Evolutionary conservation across 2,888 invertebrate species (phyloP).

Genomic region (Sminthurides aquaticus): DNA sequence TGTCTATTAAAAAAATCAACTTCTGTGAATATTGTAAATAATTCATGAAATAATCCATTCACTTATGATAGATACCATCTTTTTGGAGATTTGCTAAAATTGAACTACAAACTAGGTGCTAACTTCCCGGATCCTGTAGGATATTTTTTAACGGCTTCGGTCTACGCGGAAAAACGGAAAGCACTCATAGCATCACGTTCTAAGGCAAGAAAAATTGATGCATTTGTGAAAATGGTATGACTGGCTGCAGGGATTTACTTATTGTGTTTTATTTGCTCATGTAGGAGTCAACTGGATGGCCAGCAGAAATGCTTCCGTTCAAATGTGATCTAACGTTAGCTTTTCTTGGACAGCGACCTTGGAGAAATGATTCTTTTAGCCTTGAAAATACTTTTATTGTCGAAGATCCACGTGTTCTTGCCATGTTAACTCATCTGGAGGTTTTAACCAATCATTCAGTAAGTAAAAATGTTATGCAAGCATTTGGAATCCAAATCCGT

Average conservation of each 20-base stretch:
- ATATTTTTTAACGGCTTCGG: constrained; percentile 34
- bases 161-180: constrained; percentile 32
- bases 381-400: constrained; percentile 25
- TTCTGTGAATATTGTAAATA: constrained; percentile 27
- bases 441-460: constrained; percentile 33
- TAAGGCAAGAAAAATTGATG: neutral
- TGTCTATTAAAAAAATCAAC: too few species aligned
- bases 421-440: constrained; percentile 31
- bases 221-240: too few species aligned
- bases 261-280: neutral
- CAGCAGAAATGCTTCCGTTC: constrained; percentile 29
- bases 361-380: constrained; percentile 33
- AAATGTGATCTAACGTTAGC: constrained; percentile 25
- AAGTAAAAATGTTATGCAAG: constrained; percentile 12
- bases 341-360: constrained; percentile 39
- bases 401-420: constrained; percentile 27
- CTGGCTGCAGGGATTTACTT: neutral
- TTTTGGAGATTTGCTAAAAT: constrained; percentile 37
- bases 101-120: constrained; percentile 25
- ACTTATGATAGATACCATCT: constrained; percentile 28
- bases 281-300: constrained; percentile 22
- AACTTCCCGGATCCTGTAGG: constrained; percentile 37
- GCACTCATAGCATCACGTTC: constrained; percentile 8
- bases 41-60: too few species aligned
- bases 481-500: neutral